phyloP scores from a whole-genome alignment of 2,888 invertebrate species.

The Icerya purchasi region DNA sequence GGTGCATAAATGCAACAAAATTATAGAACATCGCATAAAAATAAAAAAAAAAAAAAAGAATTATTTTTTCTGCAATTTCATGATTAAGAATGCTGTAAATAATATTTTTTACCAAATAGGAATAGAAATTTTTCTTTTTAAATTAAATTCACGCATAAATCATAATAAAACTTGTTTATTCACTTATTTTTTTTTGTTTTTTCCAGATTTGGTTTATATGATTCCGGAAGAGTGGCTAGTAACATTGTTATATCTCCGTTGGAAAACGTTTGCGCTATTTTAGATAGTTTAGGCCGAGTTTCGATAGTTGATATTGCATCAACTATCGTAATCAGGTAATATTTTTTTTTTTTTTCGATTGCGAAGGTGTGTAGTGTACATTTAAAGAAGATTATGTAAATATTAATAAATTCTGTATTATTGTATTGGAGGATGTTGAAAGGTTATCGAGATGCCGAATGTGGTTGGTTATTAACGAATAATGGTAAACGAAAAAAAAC shows the following conservation, averaged over 20 bases:
- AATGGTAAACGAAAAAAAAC: slow-evolving; percentile 30
- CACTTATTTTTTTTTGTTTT: slow-evolving; percentile 10
- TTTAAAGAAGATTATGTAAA: background rate
- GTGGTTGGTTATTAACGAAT: slow-evolving; percentile 70
- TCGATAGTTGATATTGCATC: slow-evolving; percentile 59
- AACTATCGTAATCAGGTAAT: slow-evolving; percentile 48
- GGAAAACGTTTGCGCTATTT: slow-evolving; percentile 52
- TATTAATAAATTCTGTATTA: too few species aligned
- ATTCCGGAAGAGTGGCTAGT: slow-evolving; percentile 51
- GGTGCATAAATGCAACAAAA: too few species aligned
- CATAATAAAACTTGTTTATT: too few species aligned
- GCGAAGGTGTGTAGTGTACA: background rate
- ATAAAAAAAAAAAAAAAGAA: too few species aligned
- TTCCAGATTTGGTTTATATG: slow-evolving; percentile 50
- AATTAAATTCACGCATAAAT: background rate
- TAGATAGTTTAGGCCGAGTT: slow-evolving; percentile 73
- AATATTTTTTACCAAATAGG: too few species aligned
- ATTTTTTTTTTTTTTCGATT: background rate
- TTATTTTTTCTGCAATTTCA: too few species aligned
- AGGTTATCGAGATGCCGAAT: slow-evolving; percentile 83
- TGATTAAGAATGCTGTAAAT: too few species aligned
- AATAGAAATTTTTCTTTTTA: slow-evolving; percentile 6
- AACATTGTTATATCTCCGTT: slow-evolving; percentile 59
- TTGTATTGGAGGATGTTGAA: slow-evolving; percentile 22
- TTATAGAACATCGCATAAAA: too few species aligned